Base-by-base conservation (phyloP, 2,797 vertebrate genomes). In the Taenioides sp. region DNA sequence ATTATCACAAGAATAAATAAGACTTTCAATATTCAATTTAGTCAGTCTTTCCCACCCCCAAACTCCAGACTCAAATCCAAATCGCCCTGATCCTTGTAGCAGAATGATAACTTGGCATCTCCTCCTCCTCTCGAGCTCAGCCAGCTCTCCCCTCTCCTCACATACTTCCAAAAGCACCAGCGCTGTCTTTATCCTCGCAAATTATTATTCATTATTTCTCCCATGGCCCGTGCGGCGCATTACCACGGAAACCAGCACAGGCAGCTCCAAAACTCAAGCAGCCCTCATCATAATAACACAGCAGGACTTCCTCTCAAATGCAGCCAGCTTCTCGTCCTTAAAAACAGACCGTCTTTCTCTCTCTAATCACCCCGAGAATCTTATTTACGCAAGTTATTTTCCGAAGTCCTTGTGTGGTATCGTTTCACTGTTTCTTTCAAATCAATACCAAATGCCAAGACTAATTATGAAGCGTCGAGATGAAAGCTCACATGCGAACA, bases 401-500 rank as follows among this genome's bases (percentile, higher is more conserved):
- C 70, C 75, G 18, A 79, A 74, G 76, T 69, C 55, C 62, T 79
- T 73, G 73, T 58, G 37, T 47, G 65, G 16, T 18, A 62, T 83
- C 80, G 77, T 84, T 81, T 70, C 4, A 0, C 49, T 69, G 71
- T 75, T 67, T 70, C 80, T 85, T 84, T 88, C 79, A 84, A 74
- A 90, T 90, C 87, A 81, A 74, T 81, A 78, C 84, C 80, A 82
- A 82, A 86, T 62, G 34, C 62, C 55, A 80, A 84, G 85, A 89
- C 84, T 86, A 83, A 92, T 92, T 84, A 84, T 84, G 86, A 86
- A 69, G 72, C 66, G 22, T 67, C 0, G 83, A 84, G 80, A 87
- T 90, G 84, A 89, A 88, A 88, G 85, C 86, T 17, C n/a, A 67
- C 78, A 64, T 5, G 58, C 76, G 84, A 87, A 88, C 84, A 86